Percentiles rank a stretch among this genome's conserved stretches.
phyloP scores from a whole-genome alignment of 2,797 vertebrate genomes.

The Argya squamiceps region DNA sequence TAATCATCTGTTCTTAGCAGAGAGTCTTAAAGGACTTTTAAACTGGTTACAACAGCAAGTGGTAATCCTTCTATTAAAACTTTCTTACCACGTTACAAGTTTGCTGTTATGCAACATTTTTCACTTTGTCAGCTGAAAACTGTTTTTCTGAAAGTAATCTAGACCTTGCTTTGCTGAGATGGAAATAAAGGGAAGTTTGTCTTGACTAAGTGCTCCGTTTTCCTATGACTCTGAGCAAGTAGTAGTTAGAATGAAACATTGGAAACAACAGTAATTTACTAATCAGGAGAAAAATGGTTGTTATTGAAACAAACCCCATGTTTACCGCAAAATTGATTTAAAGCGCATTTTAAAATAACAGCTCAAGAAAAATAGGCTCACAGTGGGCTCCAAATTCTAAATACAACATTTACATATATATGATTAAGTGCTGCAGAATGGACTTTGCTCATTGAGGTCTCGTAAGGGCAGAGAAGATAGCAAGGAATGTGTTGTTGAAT shows the following conservation, averaged over 20 bases:
- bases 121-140: constrained; percentile 69
- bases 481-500: neutral
- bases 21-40: constrained; percentile 58
- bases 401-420: constrained; percentile 36
- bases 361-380: constrained; percentile 9
- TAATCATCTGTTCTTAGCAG: constrained; percentile 25
- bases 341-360: constrained; percentile 18
- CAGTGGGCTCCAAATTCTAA: constrained; percentile 20
- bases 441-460: constrained; percentile 12
- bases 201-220: constrained; percentile 63
- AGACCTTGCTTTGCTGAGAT: constrained; percentile 47
- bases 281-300: constrained; percentile 58
- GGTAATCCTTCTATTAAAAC: constrained; percentile 68
- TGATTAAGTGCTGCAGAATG: constrained; percentile 12
- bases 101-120: constrained; percentile 53
- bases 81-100: constrained; percentile 40
- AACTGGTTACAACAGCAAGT: constrained; percentile 60
- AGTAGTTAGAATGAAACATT: constrained; percentile 52
- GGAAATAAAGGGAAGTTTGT: constrained; percentile 60
- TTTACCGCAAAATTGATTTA: constrained; percentile 56
- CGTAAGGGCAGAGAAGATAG: neutral
- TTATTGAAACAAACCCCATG: constrained; percentile 22
- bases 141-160: constrained; percentile 61
- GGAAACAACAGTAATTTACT: constrained; percentile 62
- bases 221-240: constrained; percentile 25